A percentile compares a stretch with the other conserved stretches of the same genome.
Conservation (phyloP, 2,888 invertebrate species). For the Patella caerulea region DNA sequence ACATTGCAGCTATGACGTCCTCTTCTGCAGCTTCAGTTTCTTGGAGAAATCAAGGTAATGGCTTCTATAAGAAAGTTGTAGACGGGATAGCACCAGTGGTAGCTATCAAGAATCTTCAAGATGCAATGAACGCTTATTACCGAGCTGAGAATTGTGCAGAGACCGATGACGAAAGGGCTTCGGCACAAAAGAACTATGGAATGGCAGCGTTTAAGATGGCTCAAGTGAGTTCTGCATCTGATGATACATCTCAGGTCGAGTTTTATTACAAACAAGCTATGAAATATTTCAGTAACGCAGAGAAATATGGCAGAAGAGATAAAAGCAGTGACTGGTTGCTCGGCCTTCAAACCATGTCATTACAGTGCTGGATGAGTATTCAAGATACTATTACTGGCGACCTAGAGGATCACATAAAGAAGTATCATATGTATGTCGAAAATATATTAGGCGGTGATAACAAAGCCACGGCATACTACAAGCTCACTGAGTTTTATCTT, state of each 20-base stretch:
- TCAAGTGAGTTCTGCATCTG: not conserved
- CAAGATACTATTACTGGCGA: slow-evolving; percentile 3
- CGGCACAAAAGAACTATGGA: slow-evolving; percentile 34
- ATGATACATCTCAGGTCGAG: slow-evolving; percentile 6
- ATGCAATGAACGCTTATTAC: slow-evolving; percentile 4
- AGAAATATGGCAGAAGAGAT: not conserved
- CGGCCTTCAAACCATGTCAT: slow-evolving; percentile 13
- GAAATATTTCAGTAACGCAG: slow-evolving; percentile 25
- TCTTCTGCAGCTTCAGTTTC: too few species aligned
- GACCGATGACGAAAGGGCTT: not conserved
- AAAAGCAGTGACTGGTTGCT: slow-evolving; percentile 20
- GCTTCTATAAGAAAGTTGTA: not conserved
- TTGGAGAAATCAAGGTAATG: slow-evolving; percentile 16
- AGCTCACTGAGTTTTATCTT: slow-evolving; percentile 23
- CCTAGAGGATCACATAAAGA: not conserved
- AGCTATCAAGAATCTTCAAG: slow-evolving; percentile 3
- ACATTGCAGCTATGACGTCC: too few species aligned
- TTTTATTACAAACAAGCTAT: slow-evolving; percentile 32
- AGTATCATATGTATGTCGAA: not conserved
- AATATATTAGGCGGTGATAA: slow-evolving; percentile 12
- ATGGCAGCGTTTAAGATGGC: slow-evolving; percentile 27
- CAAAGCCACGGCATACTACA: slow-evolving; percentile 17
- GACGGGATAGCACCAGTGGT: slow-evolving; percentile 13
- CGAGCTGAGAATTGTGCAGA: slow-evolving; percentile 6
- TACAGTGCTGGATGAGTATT: slow-evolving; percentile 24